Evolutionary conservation across 2,113 vertebrate species (phyloP), one percentile per base, ranked within the genome.

Genomic region (Maccullochella peelii): DNA sequence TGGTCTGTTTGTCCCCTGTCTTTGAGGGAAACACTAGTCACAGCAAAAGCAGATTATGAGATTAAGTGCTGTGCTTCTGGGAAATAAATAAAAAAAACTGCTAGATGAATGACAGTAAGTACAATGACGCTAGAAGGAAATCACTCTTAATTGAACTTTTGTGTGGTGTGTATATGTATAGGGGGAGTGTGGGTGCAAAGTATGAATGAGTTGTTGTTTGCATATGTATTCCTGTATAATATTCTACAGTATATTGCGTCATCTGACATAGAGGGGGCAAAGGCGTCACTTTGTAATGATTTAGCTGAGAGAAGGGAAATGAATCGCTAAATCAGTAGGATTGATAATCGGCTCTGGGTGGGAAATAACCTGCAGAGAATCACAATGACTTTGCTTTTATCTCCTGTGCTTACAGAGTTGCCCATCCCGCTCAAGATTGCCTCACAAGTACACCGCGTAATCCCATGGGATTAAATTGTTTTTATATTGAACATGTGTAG

Each of bases 41-140:
- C 79, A 85, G 87, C 72, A 74, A 91, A 94, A 94, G 88, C 87
- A 93, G 93, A 95, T 95, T 95, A 94, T 91, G 83, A 94, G 93
- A 95, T 95, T 95, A 94, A 90, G 74, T 72, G 62, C 70, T 84
- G 74, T 55, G 57, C 80, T 73, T 80, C 70, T 71, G 80, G 73
- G 82, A 88, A 90, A 89, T 73, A 87, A 82, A 91, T 68, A 80
- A 86, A 86, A 86, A 33, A 50, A 65, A 80, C 14, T 20, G 44
- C 9, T 72, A 6, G 59, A 84, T 82, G 65, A 87, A 84, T 85
- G 75, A 89, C n/a, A 61, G 38, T 49, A 85, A 81, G 33, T 57
- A 58, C 76, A 90, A 74, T 77, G 76, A 77, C 3, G 0, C 50
- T 49, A 20, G 40, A 72, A 81, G 23, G 62, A 85, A 87, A 84